Evolutionary conservation across 2,888 invertebrate species (phyloP).

Genomic region (Zygogramma bicolorata): DNA sequence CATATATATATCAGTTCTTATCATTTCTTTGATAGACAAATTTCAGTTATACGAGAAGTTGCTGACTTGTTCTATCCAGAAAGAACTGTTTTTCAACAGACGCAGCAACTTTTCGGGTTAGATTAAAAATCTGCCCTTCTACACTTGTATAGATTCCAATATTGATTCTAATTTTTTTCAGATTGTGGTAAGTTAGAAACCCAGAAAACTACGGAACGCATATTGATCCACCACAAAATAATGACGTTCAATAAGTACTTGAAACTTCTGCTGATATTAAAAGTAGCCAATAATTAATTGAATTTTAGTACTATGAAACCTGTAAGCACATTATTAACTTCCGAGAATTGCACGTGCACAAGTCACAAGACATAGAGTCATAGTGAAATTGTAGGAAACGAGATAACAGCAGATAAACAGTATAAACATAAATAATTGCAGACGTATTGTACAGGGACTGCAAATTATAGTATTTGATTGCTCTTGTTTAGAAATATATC

Average conservation of each 20-base stretch:
- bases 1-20: too few relatives aligned
- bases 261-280: neutral
- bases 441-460: constrained; percentile 3
- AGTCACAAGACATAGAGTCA: neutral
- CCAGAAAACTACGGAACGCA: too few relatives aligned
- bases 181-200: too few relatives aligned
- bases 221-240: too few relatives aligned
- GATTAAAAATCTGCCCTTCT: too few relatives aligned
- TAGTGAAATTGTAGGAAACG: neutral
- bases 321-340: neutral
- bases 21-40: too few relatives aligned
- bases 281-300: neutral
- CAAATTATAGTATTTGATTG: constrained; percentile 7
- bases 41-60: too few relatives aligned
- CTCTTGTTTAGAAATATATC: constrained; percentile 9
- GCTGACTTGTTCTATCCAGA: too few relatives aligned
- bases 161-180: too few relatives aligned
- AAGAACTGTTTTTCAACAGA: too few relatives aligned
- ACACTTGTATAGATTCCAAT: too few relatives aligned
- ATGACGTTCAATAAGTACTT: neutral
- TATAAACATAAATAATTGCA: neutral
- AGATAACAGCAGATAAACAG: constrained; percentile 6
- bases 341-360: neutral
- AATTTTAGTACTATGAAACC: neutral
- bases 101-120: too few relatives aligned